Evolutionary conservation across 2,113 vertebrate genomes (phyloP).

Genomic region (Hyla sarda): DNA sequence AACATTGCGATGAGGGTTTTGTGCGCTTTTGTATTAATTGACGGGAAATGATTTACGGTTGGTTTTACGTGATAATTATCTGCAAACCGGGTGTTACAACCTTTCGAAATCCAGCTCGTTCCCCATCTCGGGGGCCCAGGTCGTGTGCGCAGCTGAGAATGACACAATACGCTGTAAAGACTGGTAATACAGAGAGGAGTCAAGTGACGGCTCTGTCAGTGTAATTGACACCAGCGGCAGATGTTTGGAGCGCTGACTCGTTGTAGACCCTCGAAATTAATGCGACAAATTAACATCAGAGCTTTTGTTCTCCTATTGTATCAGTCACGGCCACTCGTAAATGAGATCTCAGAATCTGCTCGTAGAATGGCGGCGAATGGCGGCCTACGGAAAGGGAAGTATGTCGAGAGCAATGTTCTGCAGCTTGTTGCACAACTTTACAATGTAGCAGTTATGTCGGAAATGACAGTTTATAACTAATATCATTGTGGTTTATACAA

Average conservation of each 20-base stretch:
- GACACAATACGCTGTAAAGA: not conserved
- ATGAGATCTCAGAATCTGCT: slow-evolving; percentile 27
- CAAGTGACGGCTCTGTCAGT: slow-evolving; percentile 15
- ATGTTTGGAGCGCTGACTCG: slow-evolving; percentile 41
- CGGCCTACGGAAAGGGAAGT: not conserved
- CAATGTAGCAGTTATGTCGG: not conserved
- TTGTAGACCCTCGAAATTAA: slow-evolving; percentile 49
- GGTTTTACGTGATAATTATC: not conserved
- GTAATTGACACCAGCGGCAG: slow-evolving; percentile 49
- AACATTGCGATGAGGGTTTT: no score
- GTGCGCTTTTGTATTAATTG: not conserved
- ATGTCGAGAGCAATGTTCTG: not conserved
- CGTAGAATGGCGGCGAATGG: slow-evolving; percentile 16
- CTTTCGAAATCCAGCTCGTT: not conserved
- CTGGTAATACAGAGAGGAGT: not conserved
- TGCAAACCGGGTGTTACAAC: not conserved
- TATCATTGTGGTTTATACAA: not conserved
- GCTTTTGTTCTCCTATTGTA: slow-evolving; percentile 50
- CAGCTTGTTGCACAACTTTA: not conserved
- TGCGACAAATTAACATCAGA: slow-evolving; percentile 46
- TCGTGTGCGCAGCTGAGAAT: not conserved
- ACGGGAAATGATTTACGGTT: not conserved
- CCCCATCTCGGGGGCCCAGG: not conserved
- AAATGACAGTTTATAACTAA: not conserved
- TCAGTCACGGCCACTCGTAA: slow-evolving; percentile 38